These are phyloP conservation scores for Lepidothrix coronata DNA, from an alignment of 2,113 vertebrate species.

Conservation along the genomic window DNA sequence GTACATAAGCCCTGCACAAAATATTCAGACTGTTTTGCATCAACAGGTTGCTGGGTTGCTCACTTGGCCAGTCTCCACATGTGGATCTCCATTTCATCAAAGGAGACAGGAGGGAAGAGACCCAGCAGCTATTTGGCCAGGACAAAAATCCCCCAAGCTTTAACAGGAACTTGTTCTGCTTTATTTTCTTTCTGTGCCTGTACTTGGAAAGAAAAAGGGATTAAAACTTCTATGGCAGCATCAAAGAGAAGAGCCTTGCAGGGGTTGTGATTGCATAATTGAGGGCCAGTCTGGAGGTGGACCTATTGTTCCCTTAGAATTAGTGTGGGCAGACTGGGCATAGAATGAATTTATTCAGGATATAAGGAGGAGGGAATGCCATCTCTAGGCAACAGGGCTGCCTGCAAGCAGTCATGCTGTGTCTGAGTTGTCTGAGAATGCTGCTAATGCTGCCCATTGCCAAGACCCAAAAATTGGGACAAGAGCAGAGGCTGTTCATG, in stretches of 20 bases:
- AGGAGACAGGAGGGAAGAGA: not conserved
- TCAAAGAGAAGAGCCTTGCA: not conserved
- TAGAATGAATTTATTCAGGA: not conserved
- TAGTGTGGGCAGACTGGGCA: not conserved
- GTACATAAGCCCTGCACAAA: not conserved
- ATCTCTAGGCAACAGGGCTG: not conserved
- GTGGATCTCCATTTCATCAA: not conserved
- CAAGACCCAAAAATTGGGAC: not conserved
- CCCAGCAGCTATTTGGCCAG: not conserved
- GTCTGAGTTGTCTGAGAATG: not conserved
- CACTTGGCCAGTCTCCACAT: not conserved
- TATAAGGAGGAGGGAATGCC: not conserved
- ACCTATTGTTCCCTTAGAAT: not conserved
- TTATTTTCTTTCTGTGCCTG: not conserved
- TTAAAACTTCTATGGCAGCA: not conserved
- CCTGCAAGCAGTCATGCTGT: not conserved
- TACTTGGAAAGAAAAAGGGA: not conserved
- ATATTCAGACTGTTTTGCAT: not conserved
- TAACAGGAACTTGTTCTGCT: not conserved
- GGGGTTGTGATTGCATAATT: not conserved
- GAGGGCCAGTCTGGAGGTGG: not conserved
- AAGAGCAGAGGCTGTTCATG: not conserved
- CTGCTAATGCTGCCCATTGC: accelerated
- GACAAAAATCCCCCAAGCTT: not conserved
- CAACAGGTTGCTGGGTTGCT: not conserved